phyloP scores from a whole-genome alignment of 2,888 invertebrate genomes.

The Sussaba pulchella region DNA sequence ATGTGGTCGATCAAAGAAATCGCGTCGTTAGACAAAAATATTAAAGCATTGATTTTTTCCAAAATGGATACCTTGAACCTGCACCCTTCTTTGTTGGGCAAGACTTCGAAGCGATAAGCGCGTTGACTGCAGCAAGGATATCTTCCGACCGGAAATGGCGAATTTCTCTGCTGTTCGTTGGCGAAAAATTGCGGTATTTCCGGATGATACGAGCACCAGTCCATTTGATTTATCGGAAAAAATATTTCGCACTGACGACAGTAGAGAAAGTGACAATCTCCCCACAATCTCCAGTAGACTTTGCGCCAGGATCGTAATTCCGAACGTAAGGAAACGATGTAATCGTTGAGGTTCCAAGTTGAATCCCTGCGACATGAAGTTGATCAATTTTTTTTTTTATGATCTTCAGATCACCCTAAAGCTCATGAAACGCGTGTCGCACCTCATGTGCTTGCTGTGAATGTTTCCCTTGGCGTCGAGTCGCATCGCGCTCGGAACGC shows the following conservation, averaged over 20 bases:
- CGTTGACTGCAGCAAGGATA: slow-evolving; percentile 96
- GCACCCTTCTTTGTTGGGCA: slow-evolving; percentile 87
- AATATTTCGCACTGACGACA: slow-evolving; percentile 92
- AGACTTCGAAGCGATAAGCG: slow-evolving; percentile 92
- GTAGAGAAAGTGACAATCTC: slow-evolving; percentile 93
- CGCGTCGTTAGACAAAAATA: no score
- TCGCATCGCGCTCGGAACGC: slow-evolving; percentile 89
- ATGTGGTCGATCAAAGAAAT: no score
- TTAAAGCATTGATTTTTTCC: no score
- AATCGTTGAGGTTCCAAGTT: slow-evolving; percentile 93
- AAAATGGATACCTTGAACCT: slow-evolving; percentile 78
- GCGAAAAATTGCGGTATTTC: slow-evolving; percentile 91
- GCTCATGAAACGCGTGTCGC: no score
- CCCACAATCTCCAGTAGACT: slow-evolving; percentile 98
- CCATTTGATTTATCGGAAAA: slow-evolving; percentile 91
- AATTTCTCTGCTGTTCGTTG: slow-evolving; percentile 88
- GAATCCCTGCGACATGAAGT: slow-evolving; percentile 87
- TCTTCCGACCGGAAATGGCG: slow-evolving; percentile 89
- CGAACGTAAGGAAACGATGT: slow-evolving; percentile 90
- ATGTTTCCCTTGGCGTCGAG: slow-evolving; percentile 91
- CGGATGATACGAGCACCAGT: slow-evolving; percentile 94
- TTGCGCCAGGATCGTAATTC: slow-evolving; percentile 95
- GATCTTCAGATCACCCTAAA: no score
- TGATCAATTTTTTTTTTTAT: no score
- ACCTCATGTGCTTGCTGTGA: slow-evolving; percentile 90